These are phyloP conservation scores for Drosophila kuntzei DNA, from an alignment of 2,888 invertebrate genomes.

Conservation along the genomic window DNA sequence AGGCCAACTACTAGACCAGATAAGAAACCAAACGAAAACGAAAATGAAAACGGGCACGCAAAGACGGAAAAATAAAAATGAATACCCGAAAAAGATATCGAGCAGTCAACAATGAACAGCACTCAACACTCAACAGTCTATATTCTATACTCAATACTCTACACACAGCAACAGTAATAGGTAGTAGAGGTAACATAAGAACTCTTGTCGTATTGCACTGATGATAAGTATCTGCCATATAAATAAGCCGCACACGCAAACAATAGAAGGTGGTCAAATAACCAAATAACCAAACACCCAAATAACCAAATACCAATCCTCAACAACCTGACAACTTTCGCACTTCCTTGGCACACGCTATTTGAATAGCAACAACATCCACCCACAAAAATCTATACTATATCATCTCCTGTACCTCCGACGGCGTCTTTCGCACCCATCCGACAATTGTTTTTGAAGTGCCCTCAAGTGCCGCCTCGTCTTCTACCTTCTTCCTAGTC, in stretches of 20 bases:
- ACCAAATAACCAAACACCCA: conserved; percentile 17
- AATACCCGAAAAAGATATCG: conserved; percentile 52
- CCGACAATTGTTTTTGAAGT: conserved; percentile 64
- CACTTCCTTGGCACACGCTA: conserved; percentile 75
- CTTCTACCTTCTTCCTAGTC: conserved; percentile 25
- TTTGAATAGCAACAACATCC: conserved; percentile 42
- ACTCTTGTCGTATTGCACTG: conserved; percentile 13
- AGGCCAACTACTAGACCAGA: conserved; percentile 34
- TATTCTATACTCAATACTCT: not conserved
- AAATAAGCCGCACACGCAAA: conserved; percentile 59
- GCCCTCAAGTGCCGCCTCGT: conserved; percentile 46
- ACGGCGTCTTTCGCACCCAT: conserved; percentile 53
- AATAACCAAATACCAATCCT: conserved; percentile 31
- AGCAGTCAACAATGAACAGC: conserved; percentile 29
- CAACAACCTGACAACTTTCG: conserved; percentile 67
- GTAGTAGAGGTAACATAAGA: conserved; percentile 31
- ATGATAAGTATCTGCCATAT: conserved; percentile 71
- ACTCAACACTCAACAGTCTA: conserved; percentile 6
- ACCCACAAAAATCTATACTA: conserved; percentile 7
- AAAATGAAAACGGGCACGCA: conserved; percentile 15
- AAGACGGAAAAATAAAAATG: conserved; percentile 16
- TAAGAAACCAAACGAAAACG: conserved; percentile 27
- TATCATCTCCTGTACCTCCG: conserved; percentile 8
- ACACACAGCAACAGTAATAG: conserved; percentile 30
- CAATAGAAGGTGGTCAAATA: conserved; percentile 35